These are phyloP conservation scores for Vanessa tameamea DNA, from an alignment of 1,140 invertebrate species.

Conservation along the genomic window DNA sequence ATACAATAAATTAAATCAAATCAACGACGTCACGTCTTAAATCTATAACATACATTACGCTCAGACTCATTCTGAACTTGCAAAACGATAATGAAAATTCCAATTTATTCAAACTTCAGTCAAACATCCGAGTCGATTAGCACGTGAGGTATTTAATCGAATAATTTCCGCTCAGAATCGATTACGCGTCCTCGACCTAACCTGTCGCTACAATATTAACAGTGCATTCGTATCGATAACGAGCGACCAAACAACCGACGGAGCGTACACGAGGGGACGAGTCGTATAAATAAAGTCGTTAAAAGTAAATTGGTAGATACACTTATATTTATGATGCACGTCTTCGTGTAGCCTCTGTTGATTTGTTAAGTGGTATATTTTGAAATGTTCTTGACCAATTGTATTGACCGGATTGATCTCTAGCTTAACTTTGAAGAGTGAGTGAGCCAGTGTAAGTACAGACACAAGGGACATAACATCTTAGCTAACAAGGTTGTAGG, in stretches of 20 bases:
- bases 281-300: slow-evolving; percentile 36
- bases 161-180: slow-evolving; percentile 29
- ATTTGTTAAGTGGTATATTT: slow-evolving; percentile 1
- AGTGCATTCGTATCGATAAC: slow-evolving; percentile 26
- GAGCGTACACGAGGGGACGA: slow-evolving; percentile 30
- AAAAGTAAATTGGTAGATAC: slow-evolving; percentile 20
- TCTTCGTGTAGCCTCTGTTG: background rate
- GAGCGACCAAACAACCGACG: slow-evolving; percentile 16
- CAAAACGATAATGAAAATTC: slow-evolving; percentile 7
- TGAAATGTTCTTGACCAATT: too few species aligned
- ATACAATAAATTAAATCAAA: too few species aligned
- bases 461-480: too few species aligned
- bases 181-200: slow-evolving; percentile 16
- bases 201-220: slow-evolving; percentile 19
- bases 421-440: too few species aligned
- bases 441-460: too few species aligned
- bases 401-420: too few species aligned
- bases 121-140: slow-evolving; percentile 11
- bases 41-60: too few species aligned
- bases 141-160: slow-evolving; percentile 22
- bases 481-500: too few species aligned
- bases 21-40: too few species aligned
- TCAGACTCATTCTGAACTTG: background rate
- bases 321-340: background rate
- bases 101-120: slow-evolving; percentile 9